phyloP scores from a whole-genome alignment of 2,888 invertebrate species.

The Tipula unca region DNA sequence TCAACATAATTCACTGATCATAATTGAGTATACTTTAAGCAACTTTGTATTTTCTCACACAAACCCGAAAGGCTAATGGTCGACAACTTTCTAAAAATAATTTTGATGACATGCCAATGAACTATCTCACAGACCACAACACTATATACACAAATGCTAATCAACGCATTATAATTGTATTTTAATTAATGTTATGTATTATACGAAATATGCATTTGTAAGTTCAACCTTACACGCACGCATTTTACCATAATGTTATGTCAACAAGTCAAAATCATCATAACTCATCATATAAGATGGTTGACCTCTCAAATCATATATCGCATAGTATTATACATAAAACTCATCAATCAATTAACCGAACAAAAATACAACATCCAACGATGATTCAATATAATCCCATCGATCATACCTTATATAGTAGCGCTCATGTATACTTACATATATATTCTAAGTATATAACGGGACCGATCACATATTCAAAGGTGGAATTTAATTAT shows the following conservation, averaged over 20 bases:
- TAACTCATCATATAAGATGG: not conserved
- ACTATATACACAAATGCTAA: too few species aligned
- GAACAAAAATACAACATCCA: not conserved
- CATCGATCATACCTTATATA: not conserved
- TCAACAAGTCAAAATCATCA: not conserved
- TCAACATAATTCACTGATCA: too few species aligned
- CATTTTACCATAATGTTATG: not conserved
- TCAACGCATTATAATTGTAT: too few species aligned
- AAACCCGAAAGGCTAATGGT: too few species aligned
- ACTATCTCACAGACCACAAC: too few species aligned
- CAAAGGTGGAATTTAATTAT: conserved; percentile 8
- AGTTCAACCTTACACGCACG: not conserved
- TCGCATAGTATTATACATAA: not conserved
- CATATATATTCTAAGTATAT: not conserved
- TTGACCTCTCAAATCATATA: not conserved
- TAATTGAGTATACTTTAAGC: too few species aligned
- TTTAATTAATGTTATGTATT: too few species aligned
- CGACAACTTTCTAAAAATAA: too few species aligned
- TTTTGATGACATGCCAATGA: too few species aligned
- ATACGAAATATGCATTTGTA: too few species aligned
- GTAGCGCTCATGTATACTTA: not conserved
- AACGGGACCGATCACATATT: not conserved
- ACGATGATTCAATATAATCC: not conserved
- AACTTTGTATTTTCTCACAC: too few species aligned
- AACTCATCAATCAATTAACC: not conserved